Evolutionary conservation across 2,113 vertebrate species (phyloP).

Genomic region (Donacobius atricapilla): DNA sequence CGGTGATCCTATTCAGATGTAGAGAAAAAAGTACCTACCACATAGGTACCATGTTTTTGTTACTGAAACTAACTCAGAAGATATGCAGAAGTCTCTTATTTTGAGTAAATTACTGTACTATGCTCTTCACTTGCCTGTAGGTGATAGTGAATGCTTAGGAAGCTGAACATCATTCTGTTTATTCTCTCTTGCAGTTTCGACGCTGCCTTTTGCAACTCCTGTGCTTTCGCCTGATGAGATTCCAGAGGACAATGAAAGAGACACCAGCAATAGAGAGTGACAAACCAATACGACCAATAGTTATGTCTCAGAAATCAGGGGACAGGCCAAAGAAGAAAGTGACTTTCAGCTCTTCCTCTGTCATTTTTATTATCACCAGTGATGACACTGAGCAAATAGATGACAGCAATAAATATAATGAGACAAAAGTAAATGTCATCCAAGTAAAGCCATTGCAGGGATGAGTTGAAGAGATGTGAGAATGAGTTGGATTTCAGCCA

Average conservation of each 20-base stretch:
- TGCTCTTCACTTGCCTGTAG: background rate
- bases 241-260: constrained; percentile 76
- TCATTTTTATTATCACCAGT: constrained; percentile 89
- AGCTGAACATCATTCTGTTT: background rate
- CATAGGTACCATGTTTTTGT: background rate
- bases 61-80: background rate
- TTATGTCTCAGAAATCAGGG: constrained; percentile 73
- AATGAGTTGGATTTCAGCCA: background rate
- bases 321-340: constrained; percentile 89
- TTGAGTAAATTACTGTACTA: background rate
- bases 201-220: constrained; percentile 83
- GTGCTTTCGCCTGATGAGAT: constrained; percentile 78
- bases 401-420: constrained; percentile 57
- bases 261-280: constrained; percentile 63
- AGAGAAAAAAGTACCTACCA: background rate
- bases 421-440: constrained; percentile 77
- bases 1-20: background rate
- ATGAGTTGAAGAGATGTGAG: background rate
- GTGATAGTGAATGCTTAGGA: background rate
- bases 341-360: constrained; percentile 89
- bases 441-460: constrained; percentile 83
- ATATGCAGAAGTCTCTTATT: background rate
- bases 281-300: constrained; percentile 80
- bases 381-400: constrained; percentile 78
- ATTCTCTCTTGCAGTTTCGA: constrained; percentile 78